Evolutionary conservation across 2,113 vertebrate genomes (phyloP).

Genomic region (Beaufortia kweichowensis): DNA sequence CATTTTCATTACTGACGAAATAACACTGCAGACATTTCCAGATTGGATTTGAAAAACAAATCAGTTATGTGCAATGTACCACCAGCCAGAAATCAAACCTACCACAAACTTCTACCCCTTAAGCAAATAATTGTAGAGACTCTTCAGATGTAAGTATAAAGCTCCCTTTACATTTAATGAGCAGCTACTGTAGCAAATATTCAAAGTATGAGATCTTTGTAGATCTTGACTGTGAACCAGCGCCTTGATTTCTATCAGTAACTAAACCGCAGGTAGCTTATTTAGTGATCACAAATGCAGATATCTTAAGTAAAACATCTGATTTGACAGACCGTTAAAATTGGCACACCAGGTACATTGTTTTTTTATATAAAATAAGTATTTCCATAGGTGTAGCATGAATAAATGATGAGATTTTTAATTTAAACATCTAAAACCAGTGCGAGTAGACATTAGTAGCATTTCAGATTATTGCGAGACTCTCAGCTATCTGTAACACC

Average conservation of each 20-base stretch:
- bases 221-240: not conserved
- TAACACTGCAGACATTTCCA: too few species aligned
- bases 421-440: not conserved
- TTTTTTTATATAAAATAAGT: not conserved
- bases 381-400: not conserved
- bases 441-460: constrained; percentile 13
- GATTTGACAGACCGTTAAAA: too few species aligned
- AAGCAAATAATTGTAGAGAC: not conserved
- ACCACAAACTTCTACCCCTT: not conserved
- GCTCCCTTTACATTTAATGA: not conserved
- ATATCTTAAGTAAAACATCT: too few species aligned
- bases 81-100: not conserved
- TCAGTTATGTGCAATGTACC: too few species aligned
- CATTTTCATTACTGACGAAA: too few species aligned
- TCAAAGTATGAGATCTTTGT: too few species aligned
- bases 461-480: constrained; percentile 44
- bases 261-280: not conserved
- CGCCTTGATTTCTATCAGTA: not conserved
- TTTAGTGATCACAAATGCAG: too few species aligned
- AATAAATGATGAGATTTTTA: not conserved
- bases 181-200: not conserved
- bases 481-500: constrained; percentile 60
- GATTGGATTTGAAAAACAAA: too few species aligned
- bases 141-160: constrained; percentile 8
- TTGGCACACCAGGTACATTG: not conserved